These are phyloP conservation scores for Epizoanthus illoricatus DNA, from an alignment of 92 coral and sea anemone genomes.

Conservation along the genomic window DNA sequence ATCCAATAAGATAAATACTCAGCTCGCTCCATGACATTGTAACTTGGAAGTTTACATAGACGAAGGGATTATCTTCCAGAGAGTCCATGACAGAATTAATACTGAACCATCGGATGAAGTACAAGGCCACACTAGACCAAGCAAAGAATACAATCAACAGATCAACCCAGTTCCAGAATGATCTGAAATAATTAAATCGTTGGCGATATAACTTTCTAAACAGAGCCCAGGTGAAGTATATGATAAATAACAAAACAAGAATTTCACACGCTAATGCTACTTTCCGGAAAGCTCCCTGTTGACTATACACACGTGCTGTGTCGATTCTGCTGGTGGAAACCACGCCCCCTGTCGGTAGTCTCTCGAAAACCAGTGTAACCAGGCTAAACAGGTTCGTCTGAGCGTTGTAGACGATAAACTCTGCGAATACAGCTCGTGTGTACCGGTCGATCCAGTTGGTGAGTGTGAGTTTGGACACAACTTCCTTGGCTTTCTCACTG, in stretches of 20 bases:
- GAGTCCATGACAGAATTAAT: slow-evolving; percentile 42
- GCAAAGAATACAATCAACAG: slow-evolving; percentile 42
- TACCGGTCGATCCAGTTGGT: slow-evolving; percentile 57
- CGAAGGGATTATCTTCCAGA: slow-evolving; percentile 56
- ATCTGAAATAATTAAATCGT: slow-evolving; percentile 39
- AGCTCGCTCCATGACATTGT: slow-evolving; percentile 54
- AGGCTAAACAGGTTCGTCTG: slow-evolving; percentile 66
- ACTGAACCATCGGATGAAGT: slow-evolving; percentile 36
- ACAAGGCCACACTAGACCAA: slow-evolving; percentile 39
- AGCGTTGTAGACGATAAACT: slow-evolving; percentile 63
- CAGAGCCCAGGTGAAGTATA: slow-evolving; percentile 39
- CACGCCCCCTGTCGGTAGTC: slow-evolving; percentile 58
- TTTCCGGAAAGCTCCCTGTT: slow-evolving; percentile 44
- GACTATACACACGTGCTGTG: slow-evolving; percentile 62
- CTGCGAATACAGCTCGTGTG: slow-evolving; percentile 54
- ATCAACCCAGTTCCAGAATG: slow-evolving; percentile 49
- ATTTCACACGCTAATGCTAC: slow-evolving; percentile 49
- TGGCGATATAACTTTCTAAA: slow-evolving; percentile 43
- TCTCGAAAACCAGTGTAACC: slow-evolving; percentile 60
- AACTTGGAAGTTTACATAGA: slow-evolving; percentile 72
- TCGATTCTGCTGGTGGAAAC: slow-evolving; percentile 55
- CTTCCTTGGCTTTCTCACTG: slow-evolving; percentile 45
- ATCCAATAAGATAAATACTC: slow-evolving; percentile 56
- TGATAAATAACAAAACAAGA: slow-evolving; percentile 34
- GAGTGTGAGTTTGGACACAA: slow-evolving; percentile 24